phyloP scores from a whole-genome alignment of 2,113 vertebrate genomes.

The Bos javanicus region DNA sequence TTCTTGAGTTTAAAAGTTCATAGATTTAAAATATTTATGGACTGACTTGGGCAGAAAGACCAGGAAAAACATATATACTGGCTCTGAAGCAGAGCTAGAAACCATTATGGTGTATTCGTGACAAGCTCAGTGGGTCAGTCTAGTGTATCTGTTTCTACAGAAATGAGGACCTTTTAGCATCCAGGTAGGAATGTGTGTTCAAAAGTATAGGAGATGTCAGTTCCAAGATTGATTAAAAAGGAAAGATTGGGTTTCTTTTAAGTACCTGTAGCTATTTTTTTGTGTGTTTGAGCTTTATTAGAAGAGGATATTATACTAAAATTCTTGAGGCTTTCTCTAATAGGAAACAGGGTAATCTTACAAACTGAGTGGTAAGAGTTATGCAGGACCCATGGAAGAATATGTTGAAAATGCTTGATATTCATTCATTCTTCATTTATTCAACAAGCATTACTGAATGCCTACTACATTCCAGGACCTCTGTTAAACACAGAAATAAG shows the following conservation, averaged over 20 bases:
- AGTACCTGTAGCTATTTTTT: not conserved
- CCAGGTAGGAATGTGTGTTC: not conserved
- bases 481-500: not conserved
- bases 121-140: not conserved
- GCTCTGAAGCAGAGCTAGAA: not conserved
- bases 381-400: not conserved
- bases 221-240: not conserved
- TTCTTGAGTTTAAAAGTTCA: constrained; percentile 13
- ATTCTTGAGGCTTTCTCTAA: not conserved
- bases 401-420: not conserved
- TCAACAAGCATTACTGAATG: not conserved
- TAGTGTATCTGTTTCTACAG: not conserved
- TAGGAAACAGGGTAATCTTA: not conserved
- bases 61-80: not conserved
- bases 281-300: not conserved
- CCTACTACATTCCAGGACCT: not conserved
- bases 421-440: not conserved
- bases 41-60: constrained; percentile 13
- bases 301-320: not conserved
- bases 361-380: not conserved
- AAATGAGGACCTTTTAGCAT: not conserved
- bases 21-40: constrained; percentile 32
- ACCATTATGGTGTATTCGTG: not conserved
- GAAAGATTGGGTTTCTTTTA: not conserved
- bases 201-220: not conserved